Percentiles rank a stretch among this genome's conserved stretches.
These are phyloP conservation scores for Panagrolaimus sp. DNA, from an alignment of 1,140 invertebrate species.

Conservation along the genomic window DNA sequence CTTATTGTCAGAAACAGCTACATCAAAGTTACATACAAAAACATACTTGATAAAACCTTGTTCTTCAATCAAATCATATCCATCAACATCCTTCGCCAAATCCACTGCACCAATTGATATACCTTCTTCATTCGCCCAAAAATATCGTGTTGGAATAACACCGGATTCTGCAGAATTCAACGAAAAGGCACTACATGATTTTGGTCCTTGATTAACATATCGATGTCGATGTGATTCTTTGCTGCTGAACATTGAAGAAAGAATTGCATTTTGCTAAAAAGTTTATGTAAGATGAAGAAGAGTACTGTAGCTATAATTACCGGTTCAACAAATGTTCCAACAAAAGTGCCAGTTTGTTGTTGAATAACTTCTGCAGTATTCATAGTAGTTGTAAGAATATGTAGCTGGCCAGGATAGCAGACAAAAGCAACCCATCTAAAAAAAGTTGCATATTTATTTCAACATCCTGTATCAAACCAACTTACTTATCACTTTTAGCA, in stretches of 20 bases:
- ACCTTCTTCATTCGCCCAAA: slow-evolving; percentile 2
- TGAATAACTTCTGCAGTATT: not conserved
- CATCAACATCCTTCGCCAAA: not conserved
- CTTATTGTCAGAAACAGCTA: too few relatives aligned
- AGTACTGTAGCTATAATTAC: too few relatives aligned
- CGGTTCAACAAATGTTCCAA: not conserved
- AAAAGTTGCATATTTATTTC: too few relatives aligned
- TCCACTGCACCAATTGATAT: not conserved
- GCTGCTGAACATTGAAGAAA: not conserved
- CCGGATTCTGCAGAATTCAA: not conserved
- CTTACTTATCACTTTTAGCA: not conserved
- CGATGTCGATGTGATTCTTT: not conserved
- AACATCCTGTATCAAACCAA: too few relatives aligned
- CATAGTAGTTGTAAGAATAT: slow-evolving; percentile 3
- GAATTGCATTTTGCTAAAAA: not conserved
- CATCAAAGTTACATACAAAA: too few relatives aligned
- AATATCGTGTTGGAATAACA: not conserved
- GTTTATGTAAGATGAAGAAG: too few relatives aligned
- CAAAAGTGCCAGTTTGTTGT: not conserved
- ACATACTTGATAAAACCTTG: not conserved
- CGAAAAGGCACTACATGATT: not conserved
- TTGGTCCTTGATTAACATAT: not conserved
- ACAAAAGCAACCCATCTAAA: slow-evolving; percentile 4
- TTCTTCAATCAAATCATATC: slow-evolving; percentile 11
- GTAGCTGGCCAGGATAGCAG: not conserved